These are phyloP conservation scores for Periophthalmodon schlosseri DNA, from an alignment of 2,113 vertebrate genomes.

Conservation along the genomic window DNA sequence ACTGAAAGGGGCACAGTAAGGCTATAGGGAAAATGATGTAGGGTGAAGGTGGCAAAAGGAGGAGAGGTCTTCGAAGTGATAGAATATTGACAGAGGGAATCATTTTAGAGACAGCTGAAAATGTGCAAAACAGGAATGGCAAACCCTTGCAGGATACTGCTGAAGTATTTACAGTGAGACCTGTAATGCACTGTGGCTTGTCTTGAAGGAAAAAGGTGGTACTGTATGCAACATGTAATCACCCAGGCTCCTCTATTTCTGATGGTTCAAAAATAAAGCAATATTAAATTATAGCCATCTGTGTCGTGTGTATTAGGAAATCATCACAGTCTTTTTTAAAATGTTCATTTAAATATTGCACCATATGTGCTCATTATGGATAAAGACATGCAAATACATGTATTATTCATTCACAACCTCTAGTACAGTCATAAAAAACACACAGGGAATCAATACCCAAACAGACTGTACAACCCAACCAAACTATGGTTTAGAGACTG, in stretches of 20 bases:
- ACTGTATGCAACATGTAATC: neutral
- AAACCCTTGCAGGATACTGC: conserved; percentile 13
- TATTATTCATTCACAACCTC: neutral
- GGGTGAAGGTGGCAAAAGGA: conserved; percentile 59
- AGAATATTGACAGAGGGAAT: conserved; percentile 23
- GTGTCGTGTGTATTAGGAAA: neutral
- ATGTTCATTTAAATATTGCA: neutral
- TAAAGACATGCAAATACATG: neutral
- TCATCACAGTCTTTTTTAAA: neutral
- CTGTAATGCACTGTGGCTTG: neutral
- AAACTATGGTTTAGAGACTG: too few relatives aligned
- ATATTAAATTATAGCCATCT: neutral
- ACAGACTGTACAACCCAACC: neutral
- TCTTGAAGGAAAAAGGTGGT: neutral
- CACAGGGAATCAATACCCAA: neutral
- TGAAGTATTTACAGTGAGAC: neutral
- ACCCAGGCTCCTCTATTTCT: neutral
- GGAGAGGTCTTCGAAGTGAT: conserved; percentile 16
- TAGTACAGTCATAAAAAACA: neutral
- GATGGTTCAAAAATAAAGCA: neutral
- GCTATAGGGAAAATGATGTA: conserved; percentile 24
- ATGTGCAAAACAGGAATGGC: conserved; percentile 8
- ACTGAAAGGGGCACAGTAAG: neutral
- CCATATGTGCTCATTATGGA: neutral
- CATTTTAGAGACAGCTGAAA: conserved; percentile 23